These are phyloP conservation scores for Teleogryllus occipitalis DNA, from an alignment of 1,140 invertebrate species.

Conservation along the genomic window DNA sequence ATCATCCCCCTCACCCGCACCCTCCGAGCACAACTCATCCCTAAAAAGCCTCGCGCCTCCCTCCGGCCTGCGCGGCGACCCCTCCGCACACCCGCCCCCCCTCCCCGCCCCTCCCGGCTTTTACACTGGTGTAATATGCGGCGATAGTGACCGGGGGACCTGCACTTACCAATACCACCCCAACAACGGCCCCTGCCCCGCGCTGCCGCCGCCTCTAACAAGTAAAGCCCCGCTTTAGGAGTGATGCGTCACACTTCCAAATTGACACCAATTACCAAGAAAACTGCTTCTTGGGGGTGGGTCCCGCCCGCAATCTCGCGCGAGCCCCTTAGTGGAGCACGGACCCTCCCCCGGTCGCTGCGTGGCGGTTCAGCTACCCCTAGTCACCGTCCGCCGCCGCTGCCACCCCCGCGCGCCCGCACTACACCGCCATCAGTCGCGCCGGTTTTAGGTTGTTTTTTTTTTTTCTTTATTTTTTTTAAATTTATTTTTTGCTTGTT, in stretches of 20 bases:
- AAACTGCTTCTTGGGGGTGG: conserved; percentile 43
- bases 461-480: no score
- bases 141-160: conserved; percentile 10
- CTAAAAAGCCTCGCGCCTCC: conserved; percentile 12
- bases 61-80: neutral
- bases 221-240: conserved; percentile 29
- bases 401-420: neutral
- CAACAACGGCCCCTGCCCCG: conserved; percentile 27
- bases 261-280: conserved; percentile 63
- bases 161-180: conserved; percentile 7
- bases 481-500: no score
- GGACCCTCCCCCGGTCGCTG: conserved; percentile 14
- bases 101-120: neutral
- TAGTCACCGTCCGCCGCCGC: no score
- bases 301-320: conserved; percentile 31
- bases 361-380: no score
- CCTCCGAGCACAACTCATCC: conserved; percentile 11
- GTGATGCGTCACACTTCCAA: conserved; percentile 41
- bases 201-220: conserved; percentile 34
- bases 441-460: neutral
- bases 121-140: conserved; percentile 18
- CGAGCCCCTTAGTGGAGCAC: neutral
- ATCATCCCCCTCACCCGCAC: conserved; percentile 8
- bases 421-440: neutral
- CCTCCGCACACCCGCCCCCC: neutral